Base-by-base conservation (phyloP, 1,140 invertebrate species). In the Saccostrea glomerata region DNA sequence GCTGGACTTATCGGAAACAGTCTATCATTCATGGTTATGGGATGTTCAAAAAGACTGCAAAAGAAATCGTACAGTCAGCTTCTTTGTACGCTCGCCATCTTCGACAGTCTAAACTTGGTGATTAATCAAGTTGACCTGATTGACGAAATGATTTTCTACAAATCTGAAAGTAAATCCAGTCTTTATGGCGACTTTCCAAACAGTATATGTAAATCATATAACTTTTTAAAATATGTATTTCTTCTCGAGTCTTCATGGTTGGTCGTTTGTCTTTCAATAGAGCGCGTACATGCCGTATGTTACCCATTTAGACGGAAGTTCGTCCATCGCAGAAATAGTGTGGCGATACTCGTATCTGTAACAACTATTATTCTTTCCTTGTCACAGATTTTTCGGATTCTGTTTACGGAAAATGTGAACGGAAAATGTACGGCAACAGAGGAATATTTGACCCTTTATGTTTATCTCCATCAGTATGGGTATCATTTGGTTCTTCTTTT, bases 11-110 rank as follows among this genome's bases (percentile, higher is more conserved):
- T 92, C 2, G 93, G 93, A 23, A 94, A 94, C 88, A 83, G 88
- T 47, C 87, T 94, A 58, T 91, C 92, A 3, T 90, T 93, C 58
- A 36, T 93, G 4, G 91, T 93, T 30, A 93, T 94, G 93, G 92
- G 91, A 87, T 73, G 66, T 30, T 86, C 92, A 5, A 90, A 91
- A 55, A 84, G 70, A 3, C 88, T 92, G 9, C 89, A 92, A 1
- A 85, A 90, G 36, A 92, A 92, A 63, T 93, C 92, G 0, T 93
- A 93, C 90, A 91, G 92, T 15, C 93, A 92, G 70, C 93, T 92
- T 77, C 90, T 94, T 0, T 91, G 91, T 56, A 90, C 89, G 7
- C 82, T 93, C 55, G 92, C 92, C 17, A 86, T 94, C 12, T 94
- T 93, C 84, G 93, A 93, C 88, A 91, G 88, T 60, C 84, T 93